phyloP scores from a whole-genome alignment of 1,140 invertebrate species.

The Zaprionus ornatus region DNA sequence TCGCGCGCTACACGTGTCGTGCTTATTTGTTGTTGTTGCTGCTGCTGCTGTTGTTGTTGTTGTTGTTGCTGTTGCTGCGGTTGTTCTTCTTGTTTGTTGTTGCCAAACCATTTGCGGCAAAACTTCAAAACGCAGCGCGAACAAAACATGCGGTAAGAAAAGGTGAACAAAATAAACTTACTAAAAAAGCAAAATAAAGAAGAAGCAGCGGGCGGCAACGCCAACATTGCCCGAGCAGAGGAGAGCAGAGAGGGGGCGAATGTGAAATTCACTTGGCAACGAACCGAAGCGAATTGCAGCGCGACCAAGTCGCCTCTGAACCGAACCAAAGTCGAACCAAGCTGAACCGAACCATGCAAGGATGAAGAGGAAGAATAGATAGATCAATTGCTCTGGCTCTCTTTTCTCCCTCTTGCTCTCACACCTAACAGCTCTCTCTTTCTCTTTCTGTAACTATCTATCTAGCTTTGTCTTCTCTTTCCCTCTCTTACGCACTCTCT shows the following conservation, averaged over 20 bases:
- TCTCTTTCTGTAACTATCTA: not conserved
- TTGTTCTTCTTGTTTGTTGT: constrained; percentile 37
- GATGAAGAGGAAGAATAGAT: not conserved
- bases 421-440: not conserved
- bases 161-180: constrained; percentile 4
- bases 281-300: constrained; percentile 37
- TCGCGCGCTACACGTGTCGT: constrained; percentile 53
- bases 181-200: constrained; percentile 12
- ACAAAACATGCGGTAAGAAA: constrained; percentile 16
- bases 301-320: not conserved
- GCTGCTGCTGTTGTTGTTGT: constrained; percentile 40
- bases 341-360: not conserved
- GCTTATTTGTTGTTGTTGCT: constrained; percentile 18
- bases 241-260: constrained; percentile 7
- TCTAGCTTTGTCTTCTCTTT: not conserved
- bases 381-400: not conserved
- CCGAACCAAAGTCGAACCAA: constrained; percentile 4
- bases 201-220: constrained; percentile 46
- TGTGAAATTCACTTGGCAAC: constrained; percentile 38
- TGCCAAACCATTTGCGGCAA: constrained; percentile 74
- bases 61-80: constrained; percentile 26
- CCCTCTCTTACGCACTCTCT: not conserved
- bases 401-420: too few relatives aligned
- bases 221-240: too few relatives aligned
- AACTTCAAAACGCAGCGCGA: constrained; percentile 72